Evolutionary conservation across 2,113 vertebrate genomes (phyloP).

Genomic region (Reinhardtius hippoglossoides): DNA sequence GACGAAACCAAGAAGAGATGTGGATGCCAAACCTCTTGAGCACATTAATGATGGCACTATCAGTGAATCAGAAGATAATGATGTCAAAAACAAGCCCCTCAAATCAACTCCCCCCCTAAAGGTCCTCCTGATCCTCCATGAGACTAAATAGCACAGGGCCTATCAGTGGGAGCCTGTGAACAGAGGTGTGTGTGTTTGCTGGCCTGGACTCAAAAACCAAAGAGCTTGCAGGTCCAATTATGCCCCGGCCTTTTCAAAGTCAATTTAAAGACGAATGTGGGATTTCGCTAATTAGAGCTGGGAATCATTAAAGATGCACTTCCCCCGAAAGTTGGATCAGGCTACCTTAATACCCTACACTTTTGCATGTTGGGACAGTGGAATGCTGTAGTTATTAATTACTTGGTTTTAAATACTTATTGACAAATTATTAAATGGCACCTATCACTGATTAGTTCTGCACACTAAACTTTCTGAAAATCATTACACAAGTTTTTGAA

Average conservation of each 20-base stretch:
- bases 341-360: not conserved
- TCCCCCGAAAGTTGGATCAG: not conserved
- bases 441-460: too few relatives aligned
- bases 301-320: not conserved
- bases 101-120: constrained; percentile 6
- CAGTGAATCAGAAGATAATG: constrained; percentile 50
- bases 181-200: not conserved
- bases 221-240: constrained; percentile 35
- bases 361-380: not conserved
- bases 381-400: not conserved
- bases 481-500: too few relatives aligned
- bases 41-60: constrained; percentile 40
- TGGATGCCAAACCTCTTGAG: constrained; percentile 18
- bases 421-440: too few relatives aligned
- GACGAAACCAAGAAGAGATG: constrained; percentile 35
- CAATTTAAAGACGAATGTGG: constrained; percentile 24
- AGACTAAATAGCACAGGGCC: constrained; percentile 7
- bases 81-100: constrained; percentile 24
- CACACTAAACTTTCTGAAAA: too few relatives aligned
- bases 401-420: too few relatives aligned
- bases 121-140: constrained; percentile 7
- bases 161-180: constrained; percentile 4
- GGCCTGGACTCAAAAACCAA: constrained; percentile 3
- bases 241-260: constrained; percentile 5
- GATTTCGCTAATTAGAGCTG: constrained; percentile 24